These are phyloP conservation scores for Camptogramma bilineatum DNA, from an alignment of 2,888 invertebrate genomes.

Conservation along the genomic window DNA sequence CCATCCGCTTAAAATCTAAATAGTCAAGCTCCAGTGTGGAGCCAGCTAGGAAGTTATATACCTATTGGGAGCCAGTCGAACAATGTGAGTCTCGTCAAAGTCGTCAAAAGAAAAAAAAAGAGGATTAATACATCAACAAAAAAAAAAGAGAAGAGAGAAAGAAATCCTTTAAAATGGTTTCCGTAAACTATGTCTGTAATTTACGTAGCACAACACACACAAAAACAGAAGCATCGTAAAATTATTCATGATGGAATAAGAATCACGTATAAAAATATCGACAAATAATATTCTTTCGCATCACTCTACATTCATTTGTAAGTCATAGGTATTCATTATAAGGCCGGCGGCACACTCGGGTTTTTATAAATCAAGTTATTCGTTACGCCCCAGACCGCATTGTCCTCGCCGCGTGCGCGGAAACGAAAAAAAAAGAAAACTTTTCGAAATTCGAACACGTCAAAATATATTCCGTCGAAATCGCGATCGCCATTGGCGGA, in stretches of 20 bases:
- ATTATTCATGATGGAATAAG: not conserved
- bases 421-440: constrained; percentile 57
- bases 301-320: constrained; percentile 22
- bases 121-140: too few species aligned
- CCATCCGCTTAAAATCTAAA: too few species aligned
- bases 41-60: too few species aligned
- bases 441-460: constrained; percentile 70
- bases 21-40: too few species aligned
- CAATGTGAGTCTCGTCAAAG: too few species aligned
- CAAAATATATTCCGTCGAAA: constrained; percentile 73
- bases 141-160: too few species aligned
- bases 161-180: too few species aligned
- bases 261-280: not conserved
- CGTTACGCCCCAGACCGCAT: constrained; percentile 76
- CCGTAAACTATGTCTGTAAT: too few species aligned
- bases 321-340: constrained; percentile 42
- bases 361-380: constrained; percentile 80
- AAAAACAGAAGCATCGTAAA: not conserved
- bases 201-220: too few species aligned
- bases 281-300: constrained; percentile 17
- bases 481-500: constrained; percentile 63
- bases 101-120: too few species aligned
- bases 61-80: too few species aligned
- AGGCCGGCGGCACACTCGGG: constrained; percentile 63
- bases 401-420: constrained; percentile 69